Base-by-base conservation (phyloP, 1,140 invertebrate species). In the Conus ventricosus region DNA sequence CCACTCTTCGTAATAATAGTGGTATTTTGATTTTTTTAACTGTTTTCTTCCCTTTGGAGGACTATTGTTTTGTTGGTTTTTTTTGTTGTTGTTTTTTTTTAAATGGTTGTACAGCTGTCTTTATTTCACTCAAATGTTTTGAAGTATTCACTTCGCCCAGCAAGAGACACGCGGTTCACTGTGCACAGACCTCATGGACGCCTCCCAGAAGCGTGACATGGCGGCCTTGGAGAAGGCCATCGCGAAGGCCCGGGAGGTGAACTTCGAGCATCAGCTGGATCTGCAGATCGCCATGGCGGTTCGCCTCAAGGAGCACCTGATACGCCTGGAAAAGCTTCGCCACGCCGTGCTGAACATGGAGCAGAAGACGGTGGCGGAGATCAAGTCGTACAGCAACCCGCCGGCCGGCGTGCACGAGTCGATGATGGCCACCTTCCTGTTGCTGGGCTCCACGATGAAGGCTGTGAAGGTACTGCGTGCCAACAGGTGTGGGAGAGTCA, bases 281-380 rank as follows among this genome's bases (percentile, higher is more conserved):
- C 90, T 94, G 23, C 92, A 92, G 85, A 93, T 94, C 17, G 92
- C 91, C 11, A 85, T 94, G 84, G 93, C 93, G n/a, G 82, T 85
- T 11, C 90, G 92, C 55, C 91, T 94, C 6, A 84, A 87, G 57
- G 94, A 94, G 55, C 93, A 94, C 84, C 88, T 94, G 54, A 89
- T 89, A 11, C 91, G 91, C 20, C 94, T 94, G 20, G 93, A 94
- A 84, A 94, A 93, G 89, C 91, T 94, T 27, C 89, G 92, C 10
- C 93, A 94, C 87, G 91, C 92, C 0, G 93, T 94, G 5, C 89
- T 94, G 5, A 91, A 91, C 87, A 91, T 94, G 90, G 93, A 94
- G 75, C 91, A 90, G 75, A 93, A 92, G 85, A 93, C 93, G 0
- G 91, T 94, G n/a, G 89, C 93, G 10, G 94, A 94, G 82, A 91